These are phyloP conservation scores for Anolis apletophallus DNA, from an alignment of 2,797 vertebrate species.

Conservation along the genomic window DNA sequence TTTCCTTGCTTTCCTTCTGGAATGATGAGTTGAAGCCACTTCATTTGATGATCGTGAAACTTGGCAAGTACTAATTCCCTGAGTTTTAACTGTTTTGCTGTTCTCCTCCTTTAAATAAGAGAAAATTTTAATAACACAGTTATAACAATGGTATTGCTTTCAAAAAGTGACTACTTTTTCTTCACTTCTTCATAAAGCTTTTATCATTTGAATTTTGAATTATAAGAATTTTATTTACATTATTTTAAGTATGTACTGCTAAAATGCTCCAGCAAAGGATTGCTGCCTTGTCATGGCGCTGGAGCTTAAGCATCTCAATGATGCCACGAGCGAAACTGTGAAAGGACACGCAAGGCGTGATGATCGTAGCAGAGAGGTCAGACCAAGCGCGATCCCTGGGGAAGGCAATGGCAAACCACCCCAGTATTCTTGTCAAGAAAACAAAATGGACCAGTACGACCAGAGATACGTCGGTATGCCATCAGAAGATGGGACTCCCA, in stretches of 20 bases:
- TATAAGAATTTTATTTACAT: neutral
- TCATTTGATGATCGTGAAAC: slow-evolving; percentile 88
- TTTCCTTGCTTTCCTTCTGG: slow-evolving; percentile 84
- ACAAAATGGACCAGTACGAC: too few species aligned
- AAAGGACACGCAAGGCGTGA: too few species aligned
- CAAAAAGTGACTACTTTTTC: neutral
- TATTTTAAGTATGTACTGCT: neutral
- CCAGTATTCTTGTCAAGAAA: too few species aligned
- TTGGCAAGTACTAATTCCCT: slow-evolving; percentile 89
- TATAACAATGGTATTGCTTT: slow-evolving; percentile 26
- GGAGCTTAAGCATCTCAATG: too few species aligned
- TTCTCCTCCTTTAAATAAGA: slow-evolving; percentile 87
- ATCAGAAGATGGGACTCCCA: too few species aligned
- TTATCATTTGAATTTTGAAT: neutral
- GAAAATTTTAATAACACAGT: slow-evolving; percentile 44
- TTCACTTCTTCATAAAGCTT: slow-evolving; percentile 1
- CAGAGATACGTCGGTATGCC: too few species aligned
- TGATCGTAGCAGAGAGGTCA: too few species aligned
- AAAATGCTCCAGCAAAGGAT: too few species aligned
- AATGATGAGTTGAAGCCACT: slow-evolving; percentile 82
- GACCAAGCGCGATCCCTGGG: too few species aligned
- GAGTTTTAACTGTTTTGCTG: slow-evolving; percentile 92
- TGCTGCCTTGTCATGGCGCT: too few species aligned
- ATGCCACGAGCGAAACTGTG: too few species aligned
- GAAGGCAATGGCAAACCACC: too few species aligned